A percentile compares a stretch with the other conserved stretches of the same genome.
Conservation (phyloP, 2,888 invertebrate species). For the Frankliniella fusca region DNA sequence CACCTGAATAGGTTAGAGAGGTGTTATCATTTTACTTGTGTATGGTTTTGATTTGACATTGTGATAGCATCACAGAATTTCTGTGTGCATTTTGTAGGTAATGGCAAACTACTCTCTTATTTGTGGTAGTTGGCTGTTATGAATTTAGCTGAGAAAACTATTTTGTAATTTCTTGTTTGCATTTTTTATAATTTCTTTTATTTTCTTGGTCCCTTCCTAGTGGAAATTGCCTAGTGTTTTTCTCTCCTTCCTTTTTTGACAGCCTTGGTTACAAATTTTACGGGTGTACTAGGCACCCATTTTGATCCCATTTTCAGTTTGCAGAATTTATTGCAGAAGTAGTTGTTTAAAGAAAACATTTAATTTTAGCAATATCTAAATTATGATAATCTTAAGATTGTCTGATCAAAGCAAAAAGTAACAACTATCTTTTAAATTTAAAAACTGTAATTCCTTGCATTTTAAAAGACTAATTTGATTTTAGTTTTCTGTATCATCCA, state of each 20-base stretch:
- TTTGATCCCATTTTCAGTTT: not conserved
- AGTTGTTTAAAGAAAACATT: not conserved
- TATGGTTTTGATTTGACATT: not conserved
- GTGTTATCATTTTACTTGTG: not conserved
- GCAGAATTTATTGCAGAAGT: not conserved
- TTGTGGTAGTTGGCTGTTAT: not conserved
- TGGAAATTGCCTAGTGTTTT: too few relatives aligned
- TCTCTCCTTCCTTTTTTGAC: too few relatives aligned
- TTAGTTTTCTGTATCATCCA: too few relatives aligned
- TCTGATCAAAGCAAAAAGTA: too few relatives aligned
- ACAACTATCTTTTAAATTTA: not conserved
- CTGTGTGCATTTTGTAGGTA: not conserved
- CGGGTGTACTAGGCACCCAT: slow-evolving; percentile 2
- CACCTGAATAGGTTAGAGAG: not conserved
- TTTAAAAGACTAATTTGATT: not conserved
- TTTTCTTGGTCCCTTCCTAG: too few relatives aligned
- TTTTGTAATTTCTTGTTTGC: too few relatives aligned
- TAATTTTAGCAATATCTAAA: not conserved
- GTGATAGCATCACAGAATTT: slow-evolving; percentile 15
- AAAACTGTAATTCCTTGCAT: not conserved
- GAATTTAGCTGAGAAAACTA: too few relatives aligned
- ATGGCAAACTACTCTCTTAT: not conserved
- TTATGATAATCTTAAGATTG: too few relatives aligned
- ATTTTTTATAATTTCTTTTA: too few relatives aligned
- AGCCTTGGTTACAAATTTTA: too few relatives aligned